A percentile compares a stretch with the other conserved stretches of the same genome.
These are phyloP conservation scores for Kryptolebias marmoratus DNA, from an alignment of 2,113 vertebrate species.

Conservation along the genomic window DNA sequence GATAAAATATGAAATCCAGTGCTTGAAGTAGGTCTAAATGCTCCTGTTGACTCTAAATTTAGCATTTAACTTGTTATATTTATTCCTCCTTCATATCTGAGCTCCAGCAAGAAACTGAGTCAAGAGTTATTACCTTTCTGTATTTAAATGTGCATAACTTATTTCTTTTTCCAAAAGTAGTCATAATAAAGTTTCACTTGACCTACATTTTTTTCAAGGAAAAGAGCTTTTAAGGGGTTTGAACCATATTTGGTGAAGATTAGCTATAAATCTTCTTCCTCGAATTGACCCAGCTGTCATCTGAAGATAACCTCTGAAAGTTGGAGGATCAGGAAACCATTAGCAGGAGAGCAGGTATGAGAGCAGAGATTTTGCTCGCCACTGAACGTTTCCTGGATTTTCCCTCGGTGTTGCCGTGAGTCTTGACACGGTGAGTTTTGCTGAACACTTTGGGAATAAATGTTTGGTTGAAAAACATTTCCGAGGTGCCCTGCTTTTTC, in stretches of 20 bases:
- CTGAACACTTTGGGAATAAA: not conserved
- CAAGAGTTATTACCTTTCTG: not conserved
- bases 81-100: not conserved
- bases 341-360: not conserved
- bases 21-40: not conserved
- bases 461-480: not conserved
- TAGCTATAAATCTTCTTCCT: not conserved
- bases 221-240: not conserved
- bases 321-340: constrained; percentile 9
- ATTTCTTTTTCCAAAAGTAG: not conserved
- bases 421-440: not conserved
- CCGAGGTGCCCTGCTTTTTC: not conserved
- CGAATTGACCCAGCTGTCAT: not conserved
- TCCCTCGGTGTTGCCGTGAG: not conserved
- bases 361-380: not conserved
- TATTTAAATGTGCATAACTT: not conserved
- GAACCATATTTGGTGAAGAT: not conserved
- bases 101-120: not conserved
- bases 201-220: not conserved
- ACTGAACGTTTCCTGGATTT: not conserved
- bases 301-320: constrained; percentile 12
- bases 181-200: not conserved
- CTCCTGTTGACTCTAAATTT: not conserved
- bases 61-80: not conserved
- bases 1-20: not conserved